Base-by-base conservation (phyloP, 2,797 vertebrate species). In the Cyclura pinguis region DNA sequence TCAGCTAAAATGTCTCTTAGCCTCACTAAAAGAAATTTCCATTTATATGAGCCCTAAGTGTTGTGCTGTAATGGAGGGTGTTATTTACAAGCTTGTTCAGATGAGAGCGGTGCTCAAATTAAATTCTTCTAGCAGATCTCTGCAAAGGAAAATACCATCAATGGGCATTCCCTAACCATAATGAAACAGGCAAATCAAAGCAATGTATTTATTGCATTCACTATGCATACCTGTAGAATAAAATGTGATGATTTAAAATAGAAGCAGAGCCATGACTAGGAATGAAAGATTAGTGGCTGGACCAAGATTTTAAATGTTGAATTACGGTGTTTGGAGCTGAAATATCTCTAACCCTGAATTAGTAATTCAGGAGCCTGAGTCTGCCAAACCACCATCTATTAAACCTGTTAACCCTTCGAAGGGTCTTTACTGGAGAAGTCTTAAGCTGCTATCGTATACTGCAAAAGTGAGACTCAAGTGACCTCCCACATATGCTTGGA, bases 31-130 rank as follows among this genome's bases (percentile, higher is more conserved):
- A 94, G 73, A 91, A 95, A 93, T 92, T 93, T 93, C 90, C 82
- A 87, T 93, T 94, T 95, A 93, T 95, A 92, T 92, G 94, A 92
- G 86, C 92, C 90, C 92, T 92, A 92, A 93, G 93, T 90, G 12
- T n/a, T 90, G 29, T 85, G 90, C 35, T 93, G 76, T 89, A 92
- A 89, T 91, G 38, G 64, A 76, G 55, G 92, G 22, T 86, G 86
- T 90, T 93, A 82, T 78, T 89, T 78, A 78, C 2, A 12, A 94
- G 12, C 14, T 57, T 10, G 82, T 89, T 94, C 87, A 94, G 88
- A 87, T 91, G 91, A 91, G 27, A 9, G 62, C 88, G n/a, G 9
- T 76, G 22, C 77, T 93, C 89, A 90, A 77, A 59, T 90, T 93
- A 93, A 95, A 85, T 80, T 89, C 59, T 82, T 2, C 9, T 67